Percentiles rank a stretch among this genome's conserved stretches.
phyloP scores from a whole-genome alignment of 2,113 vertebrate genomes.

The Pygoscelis antarcticus region DNA sequence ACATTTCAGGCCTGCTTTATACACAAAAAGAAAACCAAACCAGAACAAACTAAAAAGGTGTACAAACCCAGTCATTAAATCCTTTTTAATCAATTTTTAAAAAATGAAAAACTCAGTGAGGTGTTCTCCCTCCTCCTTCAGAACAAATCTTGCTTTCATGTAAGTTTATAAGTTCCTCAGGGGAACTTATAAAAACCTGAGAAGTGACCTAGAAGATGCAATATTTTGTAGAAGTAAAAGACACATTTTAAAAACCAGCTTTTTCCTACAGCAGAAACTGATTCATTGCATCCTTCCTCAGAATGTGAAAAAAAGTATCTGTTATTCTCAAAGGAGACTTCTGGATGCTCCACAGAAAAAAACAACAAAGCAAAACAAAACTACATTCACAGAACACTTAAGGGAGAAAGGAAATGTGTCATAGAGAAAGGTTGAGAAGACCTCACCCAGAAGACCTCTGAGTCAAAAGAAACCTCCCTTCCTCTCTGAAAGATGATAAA shows the following conservation, averaged over 20 bases:
- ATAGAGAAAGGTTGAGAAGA: slow-evolving; percentile 54
- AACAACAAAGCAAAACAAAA: background rate
- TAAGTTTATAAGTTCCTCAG: background rate
- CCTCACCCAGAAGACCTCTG: slow-evolving; percentile 31
- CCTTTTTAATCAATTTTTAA: background rate
- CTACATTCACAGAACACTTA: slow-evolving; percentile 2
- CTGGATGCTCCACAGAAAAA: slow-evolving; percentile 10
- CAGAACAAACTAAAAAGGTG: background rate
- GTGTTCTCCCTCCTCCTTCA: background rate
- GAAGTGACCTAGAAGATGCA: background rate
- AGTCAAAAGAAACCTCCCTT: slow-evolving; percentile 51
- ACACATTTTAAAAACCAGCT: background rate
- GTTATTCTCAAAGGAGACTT: slow-evolving; percentile 5
- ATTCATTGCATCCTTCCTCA: slow-evolving; percentile 49
- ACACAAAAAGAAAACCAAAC: background rate
- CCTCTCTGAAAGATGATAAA: slow-evolving; percentile 44
- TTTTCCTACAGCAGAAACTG: slow-evolving; percentile 9
- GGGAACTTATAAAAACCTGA: background rate
- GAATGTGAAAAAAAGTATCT: background rate
- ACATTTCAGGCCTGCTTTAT: background rate
- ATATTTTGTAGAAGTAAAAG: background rate
- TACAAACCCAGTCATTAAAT: background rate
- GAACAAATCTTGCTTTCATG: background rate
- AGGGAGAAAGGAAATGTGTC: slow-evolving; percentile 61
- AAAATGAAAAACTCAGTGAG: background rate